These are phyloP conservation scores for Carterocephalus palaemon DNA, from an alignment of 2,888 invertebrate genomes.

Conservation along the genomic window DNA sequence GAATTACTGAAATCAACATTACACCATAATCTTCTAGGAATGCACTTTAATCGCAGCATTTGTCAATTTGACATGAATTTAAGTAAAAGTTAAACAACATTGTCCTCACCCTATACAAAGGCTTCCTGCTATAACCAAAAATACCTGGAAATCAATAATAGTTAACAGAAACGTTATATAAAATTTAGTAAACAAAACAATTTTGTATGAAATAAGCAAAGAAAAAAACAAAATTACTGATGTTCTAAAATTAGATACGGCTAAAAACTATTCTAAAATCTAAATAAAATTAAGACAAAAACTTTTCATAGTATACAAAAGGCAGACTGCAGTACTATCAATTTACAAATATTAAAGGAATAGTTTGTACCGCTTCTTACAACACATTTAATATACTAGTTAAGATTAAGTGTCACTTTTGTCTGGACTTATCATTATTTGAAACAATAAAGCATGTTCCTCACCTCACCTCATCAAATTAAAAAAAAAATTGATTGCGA, in stretches of 20 bases:
- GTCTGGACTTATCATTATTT: too few relatives aligned
- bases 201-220: conserved; percentile 28
- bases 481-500: neutral
- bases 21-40: conserved; percentile 36
- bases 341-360: neutral
- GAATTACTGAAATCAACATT: conserved; percentile 31
- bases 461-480: too few relatives aligned
- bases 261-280: conserved; percentile 19
- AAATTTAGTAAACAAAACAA: conserved; percentile 54
- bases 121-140: too few relatives aligned
- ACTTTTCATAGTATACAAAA: conserved; percentile 8
- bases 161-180: conserved; percentile 34
- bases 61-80: conserved; percentile 11
- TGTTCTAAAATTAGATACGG: conserved; percentile 13
- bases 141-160: conserved; percentile 29
- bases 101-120: too few relatives aligned
- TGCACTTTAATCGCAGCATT: conserved; percentile 35
- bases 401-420: too few relatives aligned
- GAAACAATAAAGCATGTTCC: too few relatives aligned
- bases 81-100: conserved; percentile 9
- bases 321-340: neutral
- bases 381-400: too few relatives aligned
- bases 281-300: conserved; percentile 6
- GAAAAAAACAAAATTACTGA: conserved; percentile 6
- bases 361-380: conserved; percentile 19